phyloP scores from a whole-genome alignment of 2,113 vertebrate species.

The Cynocephalus volans region DNA sequence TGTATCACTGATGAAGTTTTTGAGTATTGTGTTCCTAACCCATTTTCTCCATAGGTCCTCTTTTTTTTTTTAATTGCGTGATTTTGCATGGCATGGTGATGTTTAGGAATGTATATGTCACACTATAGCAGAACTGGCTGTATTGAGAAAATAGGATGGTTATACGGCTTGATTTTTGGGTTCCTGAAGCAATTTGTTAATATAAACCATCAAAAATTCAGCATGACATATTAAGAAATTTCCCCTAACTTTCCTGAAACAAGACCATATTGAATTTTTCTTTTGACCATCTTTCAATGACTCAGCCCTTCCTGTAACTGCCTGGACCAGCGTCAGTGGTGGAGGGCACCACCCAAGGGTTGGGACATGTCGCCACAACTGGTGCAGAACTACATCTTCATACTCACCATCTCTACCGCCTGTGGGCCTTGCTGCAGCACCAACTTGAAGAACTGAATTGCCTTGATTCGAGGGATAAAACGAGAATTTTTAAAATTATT shows the following conservation, averaged over 20 bases:
- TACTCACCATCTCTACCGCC: not conserved
- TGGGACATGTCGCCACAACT: not conserved
- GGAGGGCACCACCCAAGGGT: not conserved
- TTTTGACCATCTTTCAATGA: not conserved
- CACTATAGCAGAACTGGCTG: not conserved
- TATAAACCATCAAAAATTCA: conserved; percentile 36
- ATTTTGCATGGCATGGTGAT: not conserved
- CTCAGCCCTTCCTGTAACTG: not conserved
- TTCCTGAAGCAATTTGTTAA: not conserved
- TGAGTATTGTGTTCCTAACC: no score
- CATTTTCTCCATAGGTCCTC: no score
- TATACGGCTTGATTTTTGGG: not conserved
- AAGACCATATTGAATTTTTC: not conserved
- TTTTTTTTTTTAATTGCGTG: no score
- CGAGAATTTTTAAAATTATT: not conserved
- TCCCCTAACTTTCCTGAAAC: conserved; percentile 25
- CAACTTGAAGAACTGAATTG: not conserved
- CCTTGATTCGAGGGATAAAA: rapidly evolving
- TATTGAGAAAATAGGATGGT: not conserved
- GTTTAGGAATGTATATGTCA: not conserved
- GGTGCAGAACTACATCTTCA: not conserved
- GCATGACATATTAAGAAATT: not conserved
- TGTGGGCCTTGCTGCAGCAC: not conserved
- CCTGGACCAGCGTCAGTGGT: not conserved
- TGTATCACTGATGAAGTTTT: no score